A percentile compares a stretch with the other conserved stretches of the same genome.
Evolutionary conservation across 2,797 vertebrate genomes (phyloP).

Genomic region (Tenualosa ilisha): DNA sequence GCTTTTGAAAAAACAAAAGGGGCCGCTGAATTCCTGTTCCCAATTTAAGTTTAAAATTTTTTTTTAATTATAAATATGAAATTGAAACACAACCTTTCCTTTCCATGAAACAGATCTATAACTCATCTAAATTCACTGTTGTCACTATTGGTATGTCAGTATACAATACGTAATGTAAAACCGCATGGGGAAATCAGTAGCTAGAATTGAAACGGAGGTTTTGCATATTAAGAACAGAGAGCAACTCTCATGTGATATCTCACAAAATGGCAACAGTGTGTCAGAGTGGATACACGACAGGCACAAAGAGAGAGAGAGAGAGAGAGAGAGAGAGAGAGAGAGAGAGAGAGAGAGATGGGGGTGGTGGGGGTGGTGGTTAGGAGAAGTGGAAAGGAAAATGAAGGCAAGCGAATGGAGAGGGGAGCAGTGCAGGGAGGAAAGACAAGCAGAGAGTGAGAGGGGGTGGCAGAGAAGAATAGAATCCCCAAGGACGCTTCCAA

Average conservation of each 20-base stretch:
- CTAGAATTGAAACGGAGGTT: no score
- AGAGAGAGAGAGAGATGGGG: background rate
- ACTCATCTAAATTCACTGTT: background rate
- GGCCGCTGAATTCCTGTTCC: background rate
- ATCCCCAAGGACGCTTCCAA: slow-evolving; percentile 62
- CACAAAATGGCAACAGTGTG: background rate
- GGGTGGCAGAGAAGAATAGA: slow-evolving; percentile 21
- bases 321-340: background rate
- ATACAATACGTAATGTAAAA: background rate
- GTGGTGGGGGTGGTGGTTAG: no score
- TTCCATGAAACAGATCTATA: background rate
- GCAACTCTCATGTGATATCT: no score
- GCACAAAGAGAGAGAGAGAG: no score
- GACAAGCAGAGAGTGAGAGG: background rate
- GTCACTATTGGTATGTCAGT: background rate
- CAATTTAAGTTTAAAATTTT: background rate
- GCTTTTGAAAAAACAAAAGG: background rate
- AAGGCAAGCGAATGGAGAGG: background rate
- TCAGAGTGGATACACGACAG: background rate
- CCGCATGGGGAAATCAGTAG: no score
- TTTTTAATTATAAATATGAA: background rate
- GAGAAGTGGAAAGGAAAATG: background rate
- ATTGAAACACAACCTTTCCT: background rate
- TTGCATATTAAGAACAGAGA: no score
- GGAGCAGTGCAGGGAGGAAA: background rate